These are phyloP conservation scores for Genyomyrus donnyi DNA, from an alignment of 2,113 vertebrate genomes.

Conservation along the genomic window DNA sequence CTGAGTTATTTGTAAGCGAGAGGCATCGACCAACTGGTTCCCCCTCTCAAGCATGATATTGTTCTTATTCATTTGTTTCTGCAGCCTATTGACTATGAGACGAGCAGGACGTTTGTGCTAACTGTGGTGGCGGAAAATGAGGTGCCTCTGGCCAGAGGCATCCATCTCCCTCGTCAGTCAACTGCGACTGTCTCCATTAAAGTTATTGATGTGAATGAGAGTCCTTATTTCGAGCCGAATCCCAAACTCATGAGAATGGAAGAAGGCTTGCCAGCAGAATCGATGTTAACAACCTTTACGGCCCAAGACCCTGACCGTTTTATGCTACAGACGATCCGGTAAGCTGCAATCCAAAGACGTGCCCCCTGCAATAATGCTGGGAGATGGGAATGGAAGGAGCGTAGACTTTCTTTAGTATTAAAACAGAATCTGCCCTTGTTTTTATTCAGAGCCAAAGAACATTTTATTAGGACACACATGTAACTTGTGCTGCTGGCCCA, in stretches of 20 bases:
- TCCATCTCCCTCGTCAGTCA: constrained; percentile 86
- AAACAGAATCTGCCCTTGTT: background rate
- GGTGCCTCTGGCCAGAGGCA: constrained; percentile 81
- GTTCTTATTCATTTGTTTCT: background rate
- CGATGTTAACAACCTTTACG: constrained; percentile 71
- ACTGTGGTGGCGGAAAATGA: constrained; percentile 90
- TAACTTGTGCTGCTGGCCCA: background rate
- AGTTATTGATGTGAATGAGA: constrained; percentile 90
- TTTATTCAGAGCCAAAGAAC: background rate
- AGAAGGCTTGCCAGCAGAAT: constrained; percentile 77
- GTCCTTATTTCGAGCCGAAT: constrained; percentile 83
- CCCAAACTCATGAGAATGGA: constrained; percentile 83
- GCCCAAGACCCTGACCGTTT: constrained; percentile 87
- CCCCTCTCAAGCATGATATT: constrained; percentile 19
- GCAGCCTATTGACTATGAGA: constrained; percentile 93
- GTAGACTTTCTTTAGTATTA: background rate
- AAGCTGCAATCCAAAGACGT: background rate
- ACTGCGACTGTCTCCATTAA: constrained; percentile 88
- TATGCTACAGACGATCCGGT: constrained; percentile 81
- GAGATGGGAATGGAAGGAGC: background rate
- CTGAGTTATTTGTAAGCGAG: background rate
- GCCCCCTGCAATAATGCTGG: background rate
- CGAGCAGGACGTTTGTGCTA: constrained; percentile 79
- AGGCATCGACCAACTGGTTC: constrained; percentile 5
- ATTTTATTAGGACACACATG: background rate